These are phyloP conservation scores for Solenodon paradoxus DNA, from an alignment of 2,113 vertebrate species.

Conservation along the genomic window DNA sequence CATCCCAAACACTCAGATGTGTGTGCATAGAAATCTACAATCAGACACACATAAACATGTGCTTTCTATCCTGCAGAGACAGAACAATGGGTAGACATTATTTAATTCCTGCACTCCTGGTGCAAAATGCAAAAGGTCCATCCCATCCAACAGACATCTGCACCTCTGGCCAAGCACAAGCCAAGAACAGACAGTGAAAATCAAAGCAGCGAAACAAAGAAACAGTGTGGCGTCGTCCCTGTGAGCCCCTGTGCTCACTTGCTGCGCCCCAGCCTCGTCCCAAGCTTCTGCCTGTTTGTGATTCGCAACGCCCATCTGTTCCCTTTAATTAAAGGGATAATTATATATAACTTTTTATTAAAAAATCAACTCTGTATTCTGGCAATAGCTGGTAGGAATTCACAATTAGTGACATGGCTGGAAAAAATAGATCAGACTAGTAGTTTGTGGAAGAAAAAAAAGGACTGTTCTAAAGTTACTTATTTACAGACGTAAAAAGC, in stretches of 20 bases:
- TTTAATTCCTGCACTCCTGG: not conserved
- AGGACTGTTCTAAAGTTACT: slow-evolving; percentile 93
- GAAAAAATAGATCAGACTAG: slow-evolving; percentile 83
- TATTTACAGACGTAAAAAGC: slow-evolving; percentile 99
- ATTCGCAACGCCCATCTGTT: slow-evolving; percentile 87
- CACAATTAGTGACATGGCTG: slow-evolving; percentile 93
- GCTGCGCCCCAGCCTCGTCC: slow-evolving; percentile 80
- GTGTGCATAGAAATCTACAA: slow-evolving; percentile 36
- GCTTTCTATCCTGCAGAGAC: not conserved
- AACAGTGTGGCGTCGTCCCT: slow-evolving; percentile 80
- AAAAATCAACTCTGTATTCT: slow-evolving; percentile 94
- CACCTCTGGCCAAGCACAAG: not conserved
- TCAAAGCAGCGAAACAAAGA: slow-evolving; percentile 70
- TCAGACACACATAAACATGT: slow-evolving; percentile 13
- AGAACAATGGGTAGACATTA: not conserved
- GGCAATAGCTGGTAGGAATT: slow-evolving; percentile 95
- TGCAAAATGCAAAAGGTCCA: not conserved
- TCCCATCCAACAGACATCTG: not conserved
- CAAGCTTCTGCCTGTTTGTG: slow-evolving; percentile 84
- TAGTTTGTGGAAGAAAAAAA: slow-evolving; percentile 78
- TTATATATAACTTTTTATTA: slow-evolving; percentile 91
- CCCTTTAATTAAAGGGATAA: slow-evolving; percentile 98
- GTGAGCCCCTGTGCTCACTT: slow-evolving; percentile 82
- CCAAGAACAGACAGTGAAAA: slow-evolving; percentile 21
- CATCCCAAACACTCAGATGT: slow-evolving; percentile 29